Conservation (phyloP, 1,140 invertebrate genomes). For the Meloidogyne hapla region DNA sequence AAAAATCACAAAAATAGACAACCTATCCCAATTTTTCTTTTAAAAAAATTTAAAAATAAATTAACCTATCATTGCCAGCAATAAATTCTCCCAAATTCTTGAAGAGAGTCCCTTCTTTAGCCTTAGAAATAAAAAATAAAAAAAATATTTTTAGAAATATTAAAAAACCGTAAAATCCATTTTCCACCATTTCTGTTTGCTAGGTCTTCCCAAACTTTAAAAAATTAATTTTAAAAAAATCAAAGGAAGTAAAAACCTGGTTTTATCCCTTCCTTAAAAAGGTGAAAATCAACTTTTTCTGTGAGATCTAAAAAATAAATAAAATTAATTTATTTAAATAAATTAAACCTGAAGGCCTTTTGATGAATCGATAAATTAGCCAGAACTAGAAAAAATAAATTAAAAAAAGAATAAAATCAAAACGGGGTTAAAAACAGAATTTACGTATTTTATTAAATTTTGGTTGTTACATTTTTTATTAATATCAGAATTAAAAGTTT, state of each 20-base stretch:
- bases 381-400: slow-evolving; percentile 72
- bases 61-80: slow-evolving; percentile 80
- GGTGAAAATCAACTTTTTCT: slow-evolving; percentile 87
- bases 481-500: too few species aligned
- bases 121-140: slow-evolving; percentile 5
- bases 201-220: slow-evolving; percentile 94
- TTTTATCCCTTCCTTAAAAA: slow-evolving; percentile 96
- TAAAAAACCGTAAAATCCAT: slow-evolving; percentile 80
- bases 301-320: slow-evolving; percentile 71
- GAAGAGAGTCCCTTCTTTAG: slow-evolving; percentile 89
- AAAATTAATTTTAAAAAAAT: slow-evolving; percentile 35
- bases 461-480: too few species aligned
- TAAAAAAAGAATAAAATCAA: too few species aligned
- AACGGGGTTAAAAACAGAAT: too few species aligned
- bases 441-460: too few species aligned
- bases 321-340: slow-evolving; percentile 18
- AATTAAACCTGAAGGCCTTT: slow-evolving; percentile 74
- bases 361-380: slow-evolving; percentile 86
- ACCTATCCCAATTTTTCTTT: too few species aligned
- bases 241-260: slow-evolving; percentile 88
- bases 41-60: neutral
- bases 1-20: too few species aligned
- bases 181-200: slow-evolving; percentile 92
- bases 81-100: slow-evolving; percentile 95
- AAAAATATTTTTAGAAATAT: neutral